Conservation (phyloP, 2,888 invertebrate species). For the Drosophila quasianomalipes region DNA sequence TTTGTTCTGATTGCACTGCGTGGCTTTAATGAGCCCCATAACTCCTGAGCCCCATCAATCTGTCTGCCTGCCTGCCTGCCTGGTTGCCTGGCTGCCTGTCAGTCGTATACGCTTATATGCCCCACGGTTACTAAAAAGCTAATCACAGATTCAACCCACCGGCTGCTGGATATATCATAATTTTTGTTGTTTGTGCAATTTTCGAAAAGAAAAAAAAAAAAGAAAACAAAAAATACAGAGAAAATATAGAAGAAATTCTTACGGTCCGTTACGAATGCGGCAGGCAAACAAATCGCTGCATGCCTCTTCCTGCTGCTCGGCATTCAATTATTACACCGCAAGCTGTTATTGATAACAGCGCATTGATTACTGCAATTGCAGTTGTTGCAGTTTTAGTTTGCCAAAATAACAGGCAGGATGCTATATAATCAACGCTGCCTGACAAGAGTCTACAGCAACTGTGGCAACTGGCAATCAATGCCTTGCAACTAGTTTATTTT, state of each 20-base stretch:
- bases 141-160: slow-evolving; percentile 57
- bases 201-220: slow-evolving; percentile 31
- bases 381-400: slow-evolving; percentile 31
- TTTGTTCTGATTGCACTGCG: slow-evolving; percentile 80
- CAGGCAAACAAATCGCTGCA: slow-evolving; percentile 46
- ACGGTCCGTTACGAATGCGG: slow-evolving; percentile 45
- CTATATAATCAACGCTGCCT: slow-evolving; percentile 60
- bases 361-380: slow-evolving; percentile 79
- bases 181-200: slow-evolving; percentile 72
- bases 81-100: slow-evolving; percentile 37
- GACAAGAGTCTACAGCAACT: background rate
- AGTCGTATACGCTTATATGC: slow-evolving; percentile 27
- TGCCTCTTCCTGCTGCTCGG: slow-evolving; percentile 28
- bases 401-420: slow-evolving; percentile 69
- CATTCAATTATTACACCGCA: slow-evolving; percentile 75
- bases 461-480: slow-evolving; percentile 50
- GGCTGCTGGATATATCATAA: slow-evolving; percentile 66
- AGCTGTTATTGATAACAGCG: slow-evolving; percentile 80
- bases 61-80: slow-evolving; percentile 29
- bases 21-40: slow-evolving; percentile 75
- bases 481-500: slow-evolving; percentile 59
- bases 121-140: slow-evolving; percentile 35
- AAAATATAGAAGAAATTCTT: slow-evolving; percentile 49
- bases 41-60: slow-evolving; percentile 63
- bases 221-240: background rate